Evolutionary conservation across 2,113 vertebrate species (phyloP), one percentile per base, ranked within the genome.

Genomic region (Phyllostomus discolor): DNA sequence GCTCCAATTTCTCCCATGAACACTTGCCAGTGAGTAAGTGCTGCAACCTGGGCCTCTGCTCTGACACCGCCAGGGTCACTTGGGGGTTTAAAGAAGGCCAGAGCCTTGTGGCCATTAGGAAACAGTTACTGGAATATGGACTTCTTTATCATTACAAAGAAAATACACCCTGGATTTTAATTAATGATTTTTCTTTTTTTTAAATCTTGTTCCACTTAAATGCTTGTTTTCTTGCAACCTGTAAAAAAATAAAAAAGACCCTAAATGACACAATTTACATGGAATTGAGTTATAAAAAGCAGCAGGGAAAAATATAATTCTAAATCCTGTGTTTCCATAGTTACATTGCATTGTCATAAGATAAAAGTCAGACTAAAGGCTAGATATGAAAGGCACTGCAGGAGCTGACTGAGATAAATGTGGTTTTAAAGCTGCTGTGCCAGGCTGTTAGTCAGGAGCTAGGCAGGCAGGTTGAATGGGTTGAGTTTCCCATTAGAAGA

Each of bases 251-350:
- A 66, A 81, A 88, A 95, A n/a, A 94, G 81, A 62, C 97, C 96
- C 95, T 88, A 94, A 64, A 72, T 88, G 88, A 93, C 28, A 90
- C 93, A 78, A 90, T 98, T 96, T 97, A 92, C 80, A 84, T 97
- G 70, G 92, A 97, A 97, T 84, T 95, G 92, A 96, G 87, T 98
- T 96, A 98, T 92, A 96, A 97, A 97, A 96, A 62, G 43, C 28
- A 89, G 57, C n/a, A 91, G 86, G 75, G 19, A 78, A 95, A 96
- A 97, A 46, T 96, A 20, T 79, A 90, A 79, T 91, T 97, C 43
- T 82, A 91, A 96, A 94, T 97, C 95, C 72, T 87, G 62, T 95
- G 95, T 95, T 94, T 94, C 95, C 94, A 28, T 98, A 96, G 95
- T 96, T 89, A 97, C 94, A 52, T 70, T 96, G 64, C 94, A 96